Conservation (phyloP, 2,888 invertebrate species). For the Temnothorax rugatulus region DNA sequence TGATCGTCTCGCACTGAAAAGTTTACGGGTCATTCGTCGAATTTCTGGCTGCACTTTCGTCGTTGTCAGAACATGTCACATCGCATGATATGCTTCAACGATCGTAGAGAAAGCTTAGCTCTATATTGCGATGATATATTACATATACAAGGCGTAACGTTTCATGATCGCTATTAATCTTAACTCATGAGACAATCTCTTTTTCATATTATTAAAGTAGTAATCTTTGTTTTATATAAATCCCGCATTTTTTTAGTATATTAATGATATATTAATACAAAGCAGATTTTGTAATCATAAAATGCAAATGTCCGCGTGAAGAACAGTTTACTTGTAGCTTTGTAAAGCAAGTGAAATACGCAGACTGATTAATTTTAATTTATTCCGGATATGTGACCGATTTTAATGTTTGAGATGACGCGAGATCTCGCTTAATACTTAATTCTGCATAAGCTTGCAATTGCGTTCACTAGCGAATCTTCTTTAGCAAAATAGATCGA, state of each 20-base stretch:
- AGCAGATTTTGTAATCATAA: not conserved
- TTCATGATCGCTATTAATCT: not conserved
- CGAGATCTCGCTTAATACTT: not conserved
- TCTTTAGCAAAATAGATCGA: not conserved
- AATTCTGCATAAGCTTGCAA: slow-evolving; percentile 8
- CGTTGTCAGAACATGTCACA: slow-evolving; percentile 1
- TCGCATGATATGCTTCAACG: not conserved
- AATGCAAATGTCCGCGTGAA: not conserved
- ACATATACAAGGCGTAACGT: not conserved
- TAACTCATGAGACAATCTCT: not conserved
- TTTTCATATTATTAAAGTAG: not conserved
- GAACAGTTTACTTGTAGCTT: not conserved
- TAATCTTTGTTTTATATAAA: not conserved
- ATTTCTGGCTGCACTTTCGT: slow-evolving; percentile 38
- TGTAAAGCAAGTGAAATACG: slow-evolving; percentile 14
- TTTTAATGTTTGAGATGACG: slow-evolving; percentile 7
- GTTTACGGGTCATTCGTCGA: slow-evolving; percentile 29
- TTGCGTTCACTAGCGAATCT: not conserved
- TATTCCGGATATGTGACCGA: not conserved
- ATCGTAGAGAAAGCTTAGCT: not conserved
- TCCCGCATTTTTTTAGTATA: not conserved
- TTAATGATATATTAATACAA: not conserved
- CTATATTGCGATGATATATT: not conserved
- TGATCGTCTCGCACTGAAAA: slow-evolving; percentile 13
- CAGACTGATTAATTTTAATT: slow-evolving; percentile 33